phyloP scores from a whole-genome alignment of 2,888 invertebrate genomes.

The Andrena praecox region DNA sequence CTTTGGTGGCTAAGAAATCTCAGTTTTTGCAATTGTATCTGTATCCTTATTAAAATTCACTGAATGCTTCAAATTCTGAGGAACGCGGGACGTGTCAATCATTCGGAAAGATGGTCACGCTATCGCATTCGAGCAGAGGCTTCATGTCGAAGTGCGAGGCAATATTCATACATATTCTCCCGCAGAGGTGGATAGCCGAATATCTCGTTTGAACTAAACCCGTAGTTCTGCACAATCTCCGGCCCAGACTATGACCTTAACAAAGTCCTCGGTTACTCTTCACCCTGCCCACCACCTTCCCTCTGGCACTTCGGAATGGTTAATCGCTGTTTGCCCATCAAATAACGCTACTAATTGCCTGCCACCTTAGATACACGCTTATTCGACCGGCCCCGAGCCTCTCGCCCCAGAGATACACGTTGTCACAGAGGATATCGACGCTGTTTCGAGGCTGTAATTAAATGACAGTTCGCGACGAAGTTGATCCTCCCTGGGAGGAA shows the following conservation, averaged over 20 bases:
- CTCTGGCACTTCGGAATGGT: constrained; percentile 48
- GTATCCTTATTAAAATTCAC: no score
- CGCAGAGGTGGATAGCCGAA: neutral
- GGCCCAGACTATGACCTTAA: constrained; percentile 59
- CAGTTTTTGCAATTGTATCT: no score
- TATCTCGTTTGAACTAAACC: constrained; percentile 26
- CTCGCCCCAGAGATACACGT: neutral
- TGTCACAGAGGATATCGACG: constrained; percentile 15
- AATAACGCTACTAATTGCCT: constrained; percentile 67
- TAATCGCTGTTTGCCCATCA: constrained; percentile 65
- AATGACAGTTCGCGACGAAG: constrained; percentile 6
- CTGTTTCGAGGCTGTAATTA: constrained; percentile 12
- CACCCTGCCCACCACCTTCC: constrained; percentile 2
- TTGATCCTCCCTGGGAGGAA: neutral
- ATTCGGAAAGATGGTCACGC: no score
- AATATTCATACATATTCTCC: neutral
- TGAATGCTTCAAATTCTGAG: no score
- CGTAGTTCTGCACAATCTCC: constrained; percentile 50
- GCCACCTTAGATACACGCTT: constrained; percentile 44
- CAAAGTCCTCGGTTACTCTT: constrained; percentile 50
- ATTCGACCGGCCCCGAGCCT: constrained; percentile 27
- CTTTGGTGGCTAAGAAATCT: no score
- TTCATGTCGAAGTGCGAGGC: neutral
- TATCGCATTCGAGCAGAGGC: neutral
- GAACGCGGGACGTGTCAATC: no score